phyloP scores from a whole-genome alignment of 2,797 vertebrate genomes.

The Meriones psammophilus region DNA sequence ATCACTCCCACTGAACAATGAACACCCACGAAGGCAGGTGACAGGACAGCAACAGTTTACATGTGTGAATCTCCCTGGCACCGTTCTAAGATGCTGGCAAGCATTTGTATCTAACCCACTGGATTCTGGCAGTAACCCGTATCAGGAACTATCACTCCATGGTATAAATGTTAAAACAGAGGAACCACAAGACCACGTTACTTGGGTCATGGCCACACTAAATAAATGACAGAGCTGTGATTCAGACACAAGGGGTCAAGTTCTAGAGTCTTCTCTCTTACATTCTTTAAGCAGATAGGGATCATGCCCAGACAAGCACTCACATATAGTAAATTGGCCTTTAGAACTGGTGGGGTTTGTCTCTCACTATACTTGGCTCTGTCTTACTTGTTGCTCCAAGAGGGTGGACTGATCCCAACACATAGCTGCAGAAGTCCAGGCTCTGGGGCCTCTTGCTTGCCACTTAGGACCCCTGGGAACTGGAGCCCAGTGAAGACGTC shows the following conservation, averaged over 20 bases:
- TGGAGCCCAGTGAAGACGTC: background rate
- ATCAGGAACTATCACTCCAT: accelerated
- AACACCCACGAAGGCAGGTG: background rate
- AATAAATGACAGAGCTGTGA: background rate
- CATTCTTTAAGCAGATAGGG: background rate
- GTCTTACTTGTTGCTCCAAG: background rate
- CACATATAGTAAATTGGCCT: too few relatives aligned
- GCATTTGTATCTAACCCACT: background rate
- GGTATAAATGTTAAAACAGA: slow-evolving; percentile 39
- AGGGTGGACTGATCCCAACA: background rate
- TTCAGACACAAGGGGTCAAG: background rate
- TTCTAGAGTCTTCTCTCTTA: background rate
- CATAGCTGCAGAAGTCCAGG: background rate
- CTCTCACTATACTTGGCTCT: background rate
- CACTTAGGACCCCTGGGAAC: background rate
- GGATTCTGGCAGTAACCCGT: background rate
- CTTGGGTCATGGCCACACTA: background rate
- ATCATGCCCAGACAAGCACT: background rate
- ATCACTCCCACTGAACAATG: background rate
- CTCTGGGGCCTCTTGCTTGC: background rate
- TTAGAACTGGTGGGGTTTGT: background rate
- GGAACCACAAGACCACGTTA: background rate
- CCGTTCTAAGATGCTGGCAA: background rate
- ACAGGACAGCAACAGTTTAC: background rate
- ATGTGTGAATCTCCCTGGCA: background rate